phyloP scores from a whole-genome alignment of 2,113 vertebrate genomes.

The Antechinus stuartii region DNA sequence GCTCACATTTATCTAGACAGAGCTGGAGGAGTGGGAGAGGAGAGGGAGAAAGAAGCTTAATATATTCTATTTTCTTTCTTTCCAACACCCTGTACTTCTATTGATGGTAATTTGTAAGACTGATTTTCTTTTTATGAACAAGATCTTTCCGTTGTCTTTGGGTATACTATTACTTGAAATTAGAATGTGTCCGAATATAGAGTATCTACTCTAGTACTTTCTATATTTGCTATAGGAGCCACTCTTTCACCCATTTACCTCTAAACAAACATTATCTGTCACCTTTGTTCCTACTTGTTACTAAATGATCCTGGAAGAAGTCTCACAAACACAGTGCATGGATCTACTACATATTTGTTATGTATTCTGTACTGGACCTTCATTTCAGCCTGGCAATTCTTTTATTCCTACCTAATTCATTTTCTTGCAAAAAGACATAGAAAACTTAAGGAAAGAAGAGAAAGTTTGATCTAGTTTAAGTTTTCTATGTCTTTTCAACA shows the following conservation, averaged over 20 bases:
- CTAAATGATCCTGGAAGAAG: neutral
- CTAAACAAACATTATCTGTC: neutral
- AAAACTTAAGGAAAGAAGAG: too few relatives aligned
- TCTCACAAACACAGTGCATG: neutral
- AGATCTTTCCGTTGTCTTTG: neutral
- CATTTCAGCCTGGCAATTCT: neutral
- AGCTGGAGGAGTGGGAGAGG: too few relatives aligned
- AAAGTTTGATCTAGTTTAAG: too few relatives aligned
- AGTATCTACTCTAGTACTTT: neutral
- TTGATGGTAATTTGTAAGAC: neutral
- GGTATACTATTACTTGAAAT: neutral
- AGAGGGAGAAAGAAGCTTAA: too few relatives aligned
- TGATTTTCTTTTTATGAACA: neutral
- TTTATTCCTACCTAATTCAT: neutral
- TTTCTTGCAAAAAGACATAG: neutral
- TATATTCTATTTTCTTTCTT: neutral
- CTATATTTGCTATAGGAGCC: neutral
- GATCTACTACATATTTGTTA: neutral
- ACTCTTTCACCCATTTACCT: neutral
- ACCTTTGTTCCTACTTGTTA: neutral
- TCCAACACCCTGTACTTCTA: neutral
- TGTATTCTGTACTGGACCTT: neutral
- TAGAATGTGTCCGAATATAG: neutral
- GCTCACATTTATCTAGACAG: neutral
- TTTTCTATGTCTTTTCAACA: neutral